Conservation (phyloP, 2,888 invertebrate genomes). For the Drosophila subquinaria region DNA sequence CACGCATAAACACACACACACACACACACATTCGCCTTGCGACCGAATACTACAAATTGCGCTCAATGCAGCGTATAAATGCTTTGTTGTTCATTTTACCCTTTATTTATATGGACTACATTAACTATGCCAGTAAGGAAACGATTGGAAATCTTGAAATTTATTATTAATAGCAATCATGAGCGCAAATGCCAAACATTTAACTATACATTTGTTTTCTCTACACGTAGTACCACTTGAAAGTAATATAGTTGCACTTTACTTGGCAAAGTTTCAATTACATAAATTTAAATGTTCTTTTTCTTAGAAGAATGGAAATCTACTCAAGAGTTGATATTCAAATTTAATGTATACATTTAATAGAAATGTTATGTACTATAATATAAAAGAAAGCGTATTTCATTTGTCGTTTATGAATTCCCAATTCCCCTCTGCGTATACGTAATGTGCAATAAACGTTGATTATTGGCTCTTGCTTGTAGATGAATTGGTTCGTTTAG, state of each 20-base stretch:
- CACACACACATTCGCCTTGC: constrained; percentile 4
- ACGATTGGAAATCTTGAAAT: background rate
- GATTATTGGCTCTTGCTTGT: constrained; percentile 29
- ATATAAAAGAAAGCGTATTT: background rate
- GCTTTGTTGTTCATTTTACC: constrained; percentile 43
- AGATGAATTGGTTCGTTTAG: constrained; percentile 3
- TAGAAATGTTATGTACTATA: background rate
- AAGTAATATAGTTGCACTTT: background rate
- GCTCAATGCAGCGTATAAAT: constrained; percentile 48
- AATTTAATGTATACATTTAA: background rate
- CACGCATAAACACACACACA: constrained; percentile 5
- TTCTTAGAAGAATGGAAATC: background rate
- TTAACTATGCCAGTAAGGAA: constrained; percentile 16
- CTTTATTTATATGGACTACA: constrained; percentile 7
- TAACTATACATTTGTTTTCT: background rate
- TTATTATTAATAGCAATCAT: background rate
- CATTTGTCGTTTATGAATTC: background rate
- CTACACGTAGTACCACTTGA: background rate
- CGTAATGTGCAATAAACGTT: constrained; percentile 25
- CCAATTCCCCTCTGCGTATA: constrained; percentile 14
- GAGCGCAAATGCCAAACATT: background rate
- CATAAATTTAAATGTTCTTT: background rate
- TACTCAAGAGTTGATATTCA: background rate
- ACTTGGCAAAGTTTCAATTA: background rate
- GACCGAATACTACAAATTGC: constrained; percentile 33